Percentiles rank a stretch among this genome's conserved stretches.
Evolutionary conservation across 2,113 vertebrate species (phyloP).

Genomic region (Proteles cristata): DNA sequence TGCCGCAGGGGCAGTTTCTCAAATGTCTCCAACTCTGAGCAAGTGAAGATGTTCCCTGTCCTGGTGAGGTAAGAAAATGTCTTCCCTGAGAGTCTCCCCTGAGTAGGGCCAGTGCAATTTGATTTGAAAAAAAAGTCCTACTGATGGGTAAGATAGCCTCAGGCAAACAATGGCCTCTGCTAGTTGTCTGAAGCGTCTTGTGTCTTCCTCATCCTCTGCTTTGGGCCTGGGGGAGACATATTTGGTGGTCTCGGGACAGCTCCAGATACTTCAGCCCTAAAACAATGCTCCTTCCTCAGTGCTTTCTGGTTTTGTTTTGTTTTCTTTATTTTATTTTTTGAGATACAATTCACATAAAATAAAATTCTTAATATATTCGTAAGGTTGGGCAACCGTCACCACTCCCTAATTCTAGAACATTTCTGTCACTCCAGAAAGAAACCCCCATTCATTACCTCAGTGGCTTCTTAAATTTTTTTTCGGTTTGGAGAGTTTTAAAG

Average conservation of each 20-base stretch:
- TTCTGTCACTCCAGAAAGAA: background rate
- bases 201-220: background rate
- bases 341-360: background rate
- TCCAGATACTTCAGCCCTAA: background rate
- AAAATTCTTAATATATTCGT: background rate
- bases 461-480: background rate
- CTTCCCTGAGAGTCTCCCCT: background rate
- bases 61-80: background rate
- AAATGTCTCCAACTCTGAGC: background rate
- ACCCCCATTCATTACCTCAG: background rate
- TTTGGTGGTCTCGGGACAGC: too few species aligned
- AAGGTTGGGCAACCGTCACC: background rate
- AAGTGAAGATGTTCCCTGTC: background rate
- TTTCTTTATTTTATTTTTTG: background rate
- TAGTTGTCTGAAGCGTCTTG: accelerated
- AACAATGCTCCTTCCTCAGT: background rate
- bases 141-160: too few species aligned
- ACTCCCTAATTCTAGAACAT: background rate
- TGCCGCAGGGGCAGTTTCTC: background rate
- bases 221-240: background rate
- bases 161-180: background rate
- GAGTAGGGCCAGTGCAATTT: background rate
- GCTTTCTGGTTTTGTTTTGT: background rate
- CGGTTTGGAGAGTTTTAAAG: background rate
- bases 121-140: background rate